A percentile compares a stretch with the other conserved stretches of the same genome.
Conservation (phyloP, 2,888 invertebrate genomes). For the Pollenia angustigena region DNA sequence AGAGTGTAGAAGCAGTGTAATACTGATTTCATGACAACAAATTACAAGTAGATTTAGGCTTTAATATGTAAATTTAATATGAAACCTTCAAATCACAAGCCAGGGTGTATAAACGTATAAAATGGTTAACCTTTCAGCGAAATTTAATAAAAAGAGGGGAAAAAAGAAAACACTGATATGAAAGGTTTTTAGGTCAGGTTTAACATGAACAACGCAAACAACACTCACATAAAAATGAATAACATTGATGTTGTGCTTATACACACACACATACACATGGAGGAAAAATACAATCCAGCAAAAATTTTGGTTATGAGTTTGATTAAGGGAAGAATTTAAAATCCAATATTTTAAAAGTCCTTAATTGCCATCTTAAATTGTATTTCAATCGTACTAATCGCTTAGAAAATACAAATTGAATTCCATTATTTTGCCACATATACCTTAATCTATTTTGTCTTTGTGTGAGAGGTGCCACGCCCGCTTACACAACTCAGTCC, state of each 20-base stretch:
- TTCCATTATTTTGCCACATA: too few relatives aligned
- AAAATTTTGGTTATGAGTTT: background rate
- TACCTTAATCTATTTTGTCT: too few relatives aligned
- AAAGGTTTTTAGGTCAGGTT: conserved; percentile 52
- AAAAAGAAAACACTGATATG: background rate
- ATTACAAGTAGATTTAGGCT: background rate
- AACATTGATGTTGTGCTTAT: background rate
- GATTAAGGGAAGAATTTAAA: too few relatives aligned
- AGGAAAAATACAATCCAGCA: background rate
- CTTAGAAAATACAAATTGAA: too few relatives aligned
- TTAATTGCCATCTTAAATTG: too few relatives aligned
- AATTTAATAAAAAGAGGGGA: background rate
- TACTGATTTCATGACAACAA: background rate
- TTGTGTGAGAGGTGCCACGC: too few relatives aligned
- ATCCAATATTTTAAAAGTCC: too few relatives aligned
- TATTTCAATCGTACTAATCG: too few relatives aligned
- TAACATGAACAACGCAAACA: conserved; percentile 14
- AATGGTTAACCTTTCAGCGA: conserved; percentile 36
- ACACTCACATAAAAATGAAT: conserved; percentile 10
- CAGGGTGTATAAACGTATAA: background rate
- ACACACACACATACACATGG: too few relatives aligned
- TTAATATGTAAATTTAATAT: conserved; percentile 35
- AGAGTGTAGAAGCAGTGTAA: too few relatives aligned
- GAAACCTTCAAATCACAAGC: conserved; percentile 19
- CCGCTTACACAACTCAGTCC: too few relatives aligned